Base-by-base conservation (phyloP, 1,140 invertebrate genomes). In the Drosophila asahinai region DNA sequence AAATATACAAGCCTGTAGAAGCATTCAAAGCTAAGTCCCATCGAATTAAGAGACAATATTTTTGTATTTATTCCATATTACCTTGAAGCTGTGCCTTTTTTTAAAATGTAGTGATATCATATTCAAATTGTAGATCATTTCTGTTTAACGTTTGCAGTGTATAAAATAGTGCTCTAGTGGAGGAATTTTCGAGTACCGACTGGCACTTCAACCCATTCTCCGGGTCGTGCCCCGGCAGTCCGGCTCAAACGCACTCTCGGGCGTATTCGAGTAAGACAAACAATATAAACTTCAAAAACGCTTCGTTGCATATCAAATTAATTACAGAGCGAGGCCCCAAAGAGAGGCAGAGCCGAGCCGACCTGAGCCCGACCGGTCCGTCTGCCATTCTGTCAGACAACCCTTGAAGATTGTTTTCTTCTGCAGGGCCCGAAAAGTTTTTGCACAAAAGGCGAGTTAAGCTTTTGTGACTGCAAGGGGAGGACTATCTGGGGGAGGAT, bases 221-320 rank as follows among this genome's bases (percentile, higher is more conserved):
- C 40, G 83, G 77, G 77, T 81, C 72, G 77, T 75, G 83, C 57
- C 62, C 73, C 51, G 54, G 51, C 47, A 36, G 67, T 51, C 54
- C 68, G 25, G 54, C 70, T 49, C 40, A 33, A 27, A 72, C 43
- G 19, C 45, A 42, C 42, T 74, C 49, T 54, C 42, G 38, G 47
- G 17, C 52, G 59, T 51, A 40, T 54, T 87, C 73, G 71, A 90
- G 73, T 89, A 90, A 90, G 73, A 81, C 86, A 89, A 90, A 89
- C 86, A 89, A 90, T 90, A 89, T 81, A 89, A 90, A 90, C 86
- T 86, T 89, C 74, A 87, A 86, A 86, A 89, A 90, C 86, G 84
- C 86, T 90, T 89, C 81, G 84, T 90, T 90, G 84, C 84, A 89
- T 89, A 89, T 89, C 86, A 89, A 89, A 89, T 89, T 89, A 89